Conservation (phyloP, 2,888 invertebrate species). For the Pristionchus maxplancki region DNA sequence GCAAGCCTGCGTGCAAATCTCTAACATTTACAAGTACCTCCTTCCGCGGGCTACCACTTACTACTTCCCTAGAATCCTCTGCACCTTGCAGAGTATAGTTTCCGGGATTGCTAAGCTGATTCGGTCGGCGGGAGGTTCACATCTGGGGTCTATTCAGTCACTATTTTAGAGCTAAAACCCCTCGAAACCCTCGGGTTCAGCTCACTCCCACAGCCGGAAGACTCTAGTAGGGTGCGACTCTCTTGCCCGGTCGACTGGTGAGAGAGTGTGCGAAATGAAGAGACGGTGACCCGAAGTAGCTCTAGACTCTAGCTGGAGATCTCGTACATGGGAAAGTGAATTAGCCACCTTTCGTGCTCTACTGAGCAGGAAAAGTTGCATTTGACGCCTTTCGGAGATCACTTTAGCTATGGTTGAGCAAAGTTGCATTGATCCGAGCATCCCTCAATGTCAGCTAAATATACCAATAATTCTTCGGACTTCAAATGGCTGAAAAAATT, state of each 20-base stretch:
- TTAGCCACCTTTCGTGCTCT: background rate
- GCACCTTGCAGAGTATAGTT: background rate
- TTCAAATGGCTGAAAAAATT: too few species aligned
- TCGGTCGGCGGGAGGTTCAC: background rate
- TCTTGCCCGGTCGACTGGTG: too few species aligned
- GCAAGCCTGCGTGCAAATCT: background rate
- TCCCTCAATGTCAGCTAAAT: too few species aligned
- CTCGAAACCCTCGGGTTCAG: background rate
- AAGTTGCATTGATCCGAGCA: too few species aligned
- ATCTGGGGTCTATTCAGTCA: background rate
- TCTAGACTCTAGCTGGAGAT: too few species aligned
- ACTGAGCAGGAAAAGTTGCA: background rate
- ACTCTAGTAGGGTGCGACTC: background rate
- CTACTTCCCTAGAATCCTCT: background rate
- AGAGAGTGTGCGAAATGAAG: too few species aligned
- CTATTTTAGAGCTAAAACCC: too few species aligned
- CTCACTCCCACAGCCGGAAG: background rate
- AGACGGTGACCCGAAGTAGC: too few species aligned
- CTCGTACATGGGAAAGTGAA: background rate
- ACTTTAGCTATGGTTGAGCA: background rate
- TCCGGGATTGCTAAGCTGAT: background rate
- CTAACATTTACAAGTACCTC: background rate
- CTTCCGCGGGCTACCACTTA: background rate
- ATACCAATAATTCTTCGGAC: too few species aligned
- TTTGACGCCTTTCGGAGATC: background rate